Base-by-base conservation (phyloP, 2,888 invertebrate genomes). In the Apamea sordens region DNA sequence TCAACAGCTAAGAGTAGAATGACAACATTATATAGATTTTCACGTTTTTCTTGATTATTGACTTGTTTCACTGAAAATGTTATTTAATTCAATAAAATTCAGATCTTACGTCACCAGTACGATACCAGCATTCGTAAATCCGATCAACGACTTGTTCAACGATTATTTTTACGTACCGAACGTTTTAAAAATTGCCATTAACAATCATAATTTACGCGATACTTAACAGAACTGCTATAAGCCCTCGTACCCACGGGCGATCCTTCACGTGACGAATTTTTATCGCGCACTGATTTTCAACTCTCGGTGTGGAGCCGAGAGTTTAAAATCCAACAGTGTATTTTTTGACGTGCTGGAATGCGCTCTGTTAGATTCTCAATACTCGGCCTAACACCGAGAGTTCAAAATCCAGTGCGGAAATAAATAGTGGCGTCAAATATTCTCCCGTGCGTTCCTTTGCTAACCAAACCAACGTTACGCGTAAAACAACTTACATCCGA, bases 201-300 rank as follows among this genome's bases (percentile, higher is more conserved):
- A 74, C 15, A 50, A 15, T 6, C 3, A 72, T 68, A 59, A 85
- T 75, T 85, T 85, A 85, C 24, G 71, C 56, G 56, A 41, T 56
- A 80, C 71, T 74, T 82, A 65, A 63, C 15, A 1, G 8, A 44
- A 32, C 2, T 41, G 44, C 1, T 10, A 21, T 32, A 63, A 63
- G 1, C 63, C 21, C 28, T 61, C 61, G 61, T 28, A 61, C 8
- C 2, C 15, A 28, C 28, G 15, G 15, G 15, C 61, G 61, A 28
- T 8, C 28, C 21, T 53, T 21, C 7, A 53, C 18, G 6, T 7
- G 18, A 7, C 18, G 50, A 50, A 1, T 50, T 50, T 0, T 1
- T 7, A 18, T 18, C 50, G 50, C 8, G 41, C 41, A 41, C 41
- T 44, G 44, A 44, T 44, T 44, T 44, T 44, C 44, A 44, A 41